These are phyloP conservation scores for Pipistrellus nathusii DNA, from an alignment of 2,797 vertebrate species.

Conservation along the genomic window DNA sequence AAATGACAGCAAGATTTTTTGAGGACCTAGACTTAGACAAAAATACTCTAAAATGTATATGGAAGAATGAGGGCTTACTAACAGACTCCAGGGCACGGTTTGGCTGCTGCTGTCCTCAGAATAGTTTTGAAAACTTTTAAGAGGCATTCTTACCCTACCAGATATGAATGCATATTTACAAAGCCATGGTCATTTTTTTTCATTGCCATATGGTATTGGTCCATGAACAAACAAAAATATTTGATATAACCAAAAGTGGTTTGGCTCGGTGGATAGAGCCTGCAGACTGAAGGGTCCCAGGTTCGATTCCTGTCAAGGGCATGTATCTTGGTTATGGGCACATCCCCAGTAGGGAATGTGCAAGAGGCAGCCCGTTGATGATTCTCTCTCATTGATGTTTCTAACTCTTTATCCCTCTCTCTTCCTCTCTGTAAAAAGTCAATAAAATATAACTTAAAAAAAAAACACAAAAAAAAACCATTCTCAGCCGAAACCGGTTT, in stretches of 20 bases:
- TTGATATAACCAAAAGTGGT: background rate
- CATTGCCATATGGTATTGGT: background rate
- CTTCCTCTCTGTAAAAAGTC: no score
- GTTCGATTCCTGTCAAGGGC: no score
- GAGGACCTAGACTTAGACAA: conserved; percentile 5
- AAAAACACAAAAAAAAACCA: no score
- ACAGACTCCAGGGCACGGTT: background rate
- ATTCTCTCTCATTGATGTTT: no score
- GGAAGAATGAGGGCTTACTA: background rate
- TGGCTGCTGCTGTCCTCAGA: background rate
- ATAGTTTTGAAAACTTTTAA: conserved; percentile 19
- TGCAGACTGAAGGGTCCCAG: no score
- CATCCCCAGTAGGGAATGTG: no score
- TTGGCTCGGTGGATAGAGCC: no score
- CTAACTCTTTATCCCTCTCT: no score
- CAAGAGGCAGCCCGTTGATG: no score
- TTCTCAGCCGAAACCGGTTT: no score
- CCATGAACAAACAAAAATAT: conserved; percentile 15
- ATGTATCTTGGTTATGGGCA: no score
- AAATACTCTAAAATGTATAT: background rate
- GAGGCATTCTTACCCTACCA: background rate
- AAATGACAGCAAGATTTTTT: background rate
- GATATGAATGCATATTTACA: background rate
- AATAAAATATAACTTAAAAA: no score
- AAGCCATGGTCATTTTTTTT: background rate